Percentiles rank a stretch among this genome's conserved stretches.
Evolutionary conservation across 1,140 invertebrate genomes (phyloP).

Genomic region (Hylaeus volcanicus): DNA sequence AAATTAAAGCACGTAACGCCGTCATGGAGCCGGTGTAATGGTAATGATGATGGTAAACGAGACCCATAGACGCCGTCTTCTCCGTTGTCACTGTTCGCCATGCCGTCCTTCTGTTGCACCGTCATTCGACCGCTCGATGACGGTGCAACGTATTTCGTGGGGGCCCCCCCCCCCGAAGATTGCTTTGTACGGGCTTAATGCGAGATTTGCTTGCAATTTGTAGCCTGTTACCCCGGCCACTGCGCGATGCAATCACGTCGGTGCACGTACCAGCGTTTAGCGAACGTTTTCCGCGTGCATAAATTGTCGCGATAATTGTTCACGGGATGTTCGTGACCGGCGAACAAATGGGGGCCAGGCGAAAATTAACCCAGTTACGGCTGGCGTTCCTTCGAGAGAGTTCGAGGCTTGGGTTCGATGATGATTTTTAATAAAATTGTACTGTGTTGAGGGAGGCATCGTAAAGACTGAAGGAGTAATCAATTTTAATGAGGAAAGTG

Average conservation of each 20-base stretch:
- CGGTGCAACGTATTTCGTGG: constrained; percentile 39
- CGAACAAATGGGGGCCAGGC: background rate
- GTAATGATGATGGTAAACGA: constrained; percentile 67
- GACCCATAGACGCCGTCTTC: constrained; percentile 46
- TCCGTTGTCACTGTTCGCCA: constrained; percentile 24
- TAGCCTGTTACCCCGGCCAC: constrained; percentile 16
- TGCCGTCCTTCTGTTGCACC: constrained; percentile 7
- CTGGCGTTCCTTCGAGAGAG: too few relatives aligned
- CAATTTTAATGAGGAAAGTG: too few relatives aligned
- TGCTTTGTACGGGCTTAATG: constrained; percentile 28
- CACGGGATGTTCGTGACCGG: constrained; percentile 2
- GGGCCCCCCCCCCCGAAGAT: background rate
- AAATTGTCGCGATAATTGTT: constrained; percentile 37
- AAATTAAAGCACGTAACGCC: constrained; percentile 68
- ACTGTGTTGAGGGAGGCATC: too few relatives aligned
- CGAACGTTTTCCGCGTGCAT: background rate
- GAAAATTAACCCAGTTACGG: too few relatives aligned
- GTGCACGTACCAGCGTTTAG: constrained; percentile 21
- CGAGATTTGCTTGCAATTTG: constrained; percentile 44
- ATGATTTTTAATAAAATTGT: too few relatives aligned
- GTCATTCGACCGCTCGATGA: constrained; percentile 49
- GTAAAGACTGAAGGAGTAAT: too few relatives aligned
- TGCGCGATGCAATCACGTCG: constrained; percentile 22
- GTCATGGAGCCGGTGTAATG: constrained; percentile 54
- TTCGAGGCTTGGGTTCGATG: too few relatives aligned